Evolutionary conservation across 1,140 invertebrate genomes (phyloP), one percentile per base, ranked within the genome.

Genomic region (Elymnias hypermnestra): DNA sequence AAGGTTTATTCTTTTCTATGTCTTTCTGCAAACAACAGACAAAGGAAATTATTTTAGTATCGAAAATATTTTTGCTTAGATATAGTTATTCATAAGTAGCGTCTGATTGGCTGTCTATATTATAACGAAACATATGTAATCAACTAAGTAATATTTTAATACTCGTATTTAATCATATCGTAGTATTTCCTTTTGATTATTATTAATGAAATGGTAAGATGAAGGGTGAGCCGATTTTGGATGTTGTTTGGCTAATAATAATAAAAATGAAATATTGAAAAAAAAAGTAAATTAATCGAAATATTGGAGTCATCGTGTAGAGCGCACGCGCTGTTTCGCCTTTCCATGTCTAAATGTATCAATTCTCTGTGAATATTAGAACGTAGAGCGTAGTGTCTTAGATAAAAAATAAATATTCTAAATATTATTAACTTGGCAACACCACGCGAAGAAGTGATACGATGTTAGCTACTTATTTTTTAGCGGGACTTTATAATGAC

Each of bases 371-470:
- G 81, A 84, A 84, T 84, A 84, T 58, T 83, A 81, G 75, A 67
- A 60, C 51, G 76, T 83, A 83, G 81, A 51, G 59, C 28, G 81
- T 84, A 84, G 81, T 84, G 77, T 77, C 64, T 83, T 81, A 81
- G 81, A 68, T 68, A 72, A 71, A 75, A 69, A 72, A 66, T 68
- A 70, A 67, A 83, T 81, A 84, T 81, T 84, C 75, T 81, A 84
- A 84, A 82, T 78, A 79, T 74, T 73, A 53, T 56, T 4, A 67
- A 82, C 65, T 69, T 61, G 64, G 63, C 74, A 83, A 84, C 81
- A 84, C 81, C 81, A 84, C 67, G 75, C 71, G 63, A 74, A 75
- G 62, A 72, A 82, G 81, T 84, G 81, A 84, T 84, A 84, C 76
- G 72, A 79, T 49, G 58, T 74, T 69, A 77, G 70, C 70, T 77